Base-by-base conservation (phyloP, 2,113 vertebrate species). In the Sceloporus undulatus region DNA sequence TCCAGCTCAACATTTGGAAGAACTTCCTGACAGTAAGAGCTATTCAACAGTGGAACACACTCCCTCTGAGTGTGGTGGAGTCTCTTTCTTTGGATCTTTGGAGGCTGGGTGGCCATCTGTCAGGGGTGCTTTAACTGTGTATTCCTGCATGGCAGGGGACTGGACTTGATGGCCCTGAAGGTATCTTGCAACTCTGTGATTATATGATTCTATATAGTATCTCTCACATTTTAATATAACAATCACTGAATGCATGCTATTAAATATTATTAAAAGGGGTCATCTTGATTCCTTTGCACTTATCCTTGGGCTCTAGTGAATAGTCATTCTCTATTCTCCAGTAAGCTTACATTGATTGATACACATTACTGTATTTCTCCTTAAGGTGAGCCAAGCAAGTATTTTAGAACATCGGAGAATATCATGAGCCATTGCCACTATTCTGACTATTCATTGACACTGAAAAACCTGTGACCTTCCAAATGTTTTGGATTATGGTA, bases 241-340 rank as follows among this genome's bases (percentile, higher is more conserved):
- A 88, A 92, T 94, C 96, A 95, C 92, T 92, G 29, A 93, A 89
- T 80, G 34, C 0, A 81, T 93, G 71, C 87, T 95, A 88, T 95
- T 96, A 95, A 95, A 91, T 89, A 94, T 89, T 91, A 95, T 86
- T 78, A 93, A 89, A 90, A 90, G 92, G 93, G 92, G 89, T 84
- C 87, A 85, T 80, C 70, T 78, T 65, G 88, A 66, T 34, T 85
- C 40, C 76, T 71, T 18, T 27, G 85, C 78, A 70, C 10, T 3
- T 29, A 38, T 11, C 42, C 77, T 92, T 91, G 65, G 4, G 85
- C 74, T 62, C 25, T 9, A 85, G 16, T 27, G 38, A 73, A 85
- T 56, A 40, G 3, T 87, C 5, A 66, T 90, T 96, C 82, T 85
- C 90, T 82, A 87, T 73, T 94, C 83, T 94, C 0, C 0, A 40